A percentile compares a stretch with the other conserved stretches of the same genome.
Evolutionary conservation across 2,113 vertebrate species (phyloP).

Genomic region (Crotalus helleri): DNA sequence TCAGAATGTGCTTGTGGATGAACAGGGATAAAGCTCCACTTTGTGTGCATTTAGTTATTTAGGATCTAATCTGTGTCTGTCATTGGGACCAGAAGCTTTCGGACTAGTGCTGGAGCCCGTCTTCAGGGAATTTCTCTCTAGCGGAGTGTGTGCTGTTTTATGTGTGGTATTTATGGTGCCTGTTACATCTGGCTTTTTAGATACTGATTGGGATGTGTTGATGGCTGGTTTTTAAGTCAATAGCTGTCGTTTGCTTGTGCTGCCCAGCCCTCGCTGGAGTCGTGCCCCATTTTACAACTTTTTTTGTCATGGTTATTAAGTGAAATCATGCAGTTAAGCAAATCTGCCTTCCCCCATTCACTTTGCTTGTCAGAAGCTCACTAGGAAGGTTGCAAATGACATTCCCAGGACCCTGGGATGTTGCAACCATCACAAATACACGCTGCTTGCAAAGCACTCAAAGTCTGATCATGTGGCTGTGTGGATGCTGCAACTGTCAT

Average conservation of each 20-base stretch:
- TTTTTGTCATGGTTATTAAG: neutral
- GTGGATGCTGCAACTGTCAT: neutral
- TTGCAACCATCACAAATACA: neutral
- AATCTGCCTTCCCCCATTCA: neutral
- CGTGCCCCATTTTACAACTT: neutral
- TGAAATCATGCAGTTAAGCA: neutral
- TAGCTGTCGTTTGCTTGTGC: neutral
- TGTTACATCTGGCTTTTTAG: neutral
- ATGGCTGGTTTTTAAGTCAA: neutral
- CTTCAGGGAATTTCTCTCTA: neutral
- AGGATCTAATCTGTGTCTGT: neutral
- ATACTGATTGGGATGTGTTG: neutral
- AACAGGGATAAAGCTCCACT: neutral
- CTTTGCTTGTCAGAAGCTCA: neutral
- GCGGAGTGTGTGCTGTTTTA: neutral
- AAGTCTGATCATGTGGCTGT: neutral
- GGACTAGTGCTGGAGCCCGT: neutral
- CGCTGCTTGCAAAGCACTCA: neutral
- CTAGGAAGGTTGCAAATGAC: neutral
- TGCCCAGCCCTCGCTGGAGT: neutral
- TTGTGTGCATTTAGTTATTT: neutral
- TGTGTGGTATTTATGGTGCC: neutral
- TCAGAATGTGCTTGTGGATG: neutral
- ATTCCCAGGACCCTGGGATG: neutral
- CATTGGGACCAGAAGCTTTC: neutral